Evolutionary conservation across 2,888 invertebrate genomes (phyloP).

Genomic region (Creontiades dilutus): DNA sequence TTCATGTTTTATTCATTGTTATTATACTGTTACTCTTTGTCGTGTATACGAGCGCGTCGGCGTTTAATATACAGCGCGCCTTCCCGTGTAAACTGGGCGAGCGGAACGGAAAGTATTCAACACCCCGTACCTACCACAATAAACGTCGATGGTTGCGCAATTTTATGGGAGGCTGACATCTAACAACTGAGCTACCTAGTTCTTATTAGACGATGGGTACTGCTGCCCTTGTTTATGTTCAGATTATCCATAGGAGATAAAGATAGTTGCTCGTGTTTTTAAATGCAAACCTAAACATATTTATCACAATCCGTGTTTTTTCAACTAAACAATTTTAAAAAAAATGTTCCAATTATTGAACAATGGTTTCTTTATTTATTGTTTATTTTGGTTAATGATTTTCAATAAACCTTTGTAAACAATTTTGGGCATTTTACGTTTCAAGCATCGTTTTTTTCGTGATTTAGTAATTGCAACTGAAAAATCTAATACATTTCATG

Average conservation of each 20-base stretch:
- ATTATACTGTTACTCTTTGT: neutral
- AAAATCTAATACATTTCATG: too few species aligned
- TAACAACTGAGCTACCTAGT: neutral
- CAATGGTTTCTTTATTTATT: too few species aligned
- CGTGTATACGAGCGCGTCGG: neutral
- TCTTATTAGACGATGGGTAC: neutral
- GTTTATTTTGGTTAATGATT: too few species aligned
- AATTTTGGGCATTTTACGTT: too few species aligned
- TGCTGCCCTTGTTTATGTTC: neutral
- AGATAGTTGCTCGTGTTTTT: too few species aligned
- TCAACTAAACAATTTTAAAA: too few species aligned
- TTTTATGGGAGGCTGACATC: neutral
- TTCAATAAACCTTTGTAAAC: too few species aligned
- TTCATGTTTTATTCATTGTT: constrained; percentile 18
- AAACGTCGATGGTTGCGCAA: neutral
- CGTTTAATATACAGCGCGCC: neutral
- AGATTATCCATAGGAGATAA: neutral
- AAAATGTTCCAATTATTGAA: too few species aligned
- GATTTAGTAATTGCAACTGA: too few species aligned
- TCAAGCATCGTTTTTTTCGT: too few species aligned
- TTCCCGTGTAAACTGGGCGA: neutral
- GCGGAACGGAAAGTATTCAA: neutral
- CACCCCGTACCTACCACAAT: neutral
- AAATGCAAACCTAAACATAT: too few species aligned
- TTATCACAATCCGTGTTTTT: too few species aligned